Conservation (phyloP, 2,797 vertebrate genomes). For the Sebastes kiyomatsui region DNA sequence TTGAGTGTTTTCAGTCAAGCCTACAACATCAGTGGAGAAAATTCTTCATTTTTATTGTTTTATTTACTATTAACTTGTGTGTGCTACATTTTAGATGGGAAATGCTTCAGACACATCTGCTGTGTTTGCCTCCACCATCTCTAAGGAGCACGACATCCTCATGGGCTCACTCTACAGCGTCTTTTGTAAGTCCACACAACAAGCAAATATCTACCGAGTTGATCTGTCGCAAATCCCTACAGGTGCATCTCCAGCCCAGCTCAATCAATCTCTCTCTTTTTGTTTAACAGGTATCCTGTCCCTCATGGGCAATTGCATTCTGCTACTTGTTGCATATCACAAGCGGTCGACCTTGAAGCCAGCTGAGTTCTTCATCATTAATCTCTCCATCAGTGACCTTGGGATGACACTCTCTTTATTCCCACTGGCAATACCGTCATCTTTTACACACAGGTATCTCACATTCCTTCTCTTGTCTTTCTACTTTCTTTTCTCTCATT, state of each 20-base stretch:
- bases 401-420: constrained; percentile 88
- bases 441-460: constrained; percentile 87
- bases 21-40: neutral
- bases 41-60: neutral
- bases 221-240: neutral
- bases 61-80: neutral
- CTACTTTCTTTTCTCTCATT: neutral
- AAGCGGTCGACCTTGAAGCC: constrained; percentile 89
- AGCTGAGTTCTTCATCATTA: constrained; percentile 90
- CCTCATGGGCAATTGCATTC: constrained; percentile 83
- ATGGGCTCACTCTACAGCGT: constrained; percentile 85
- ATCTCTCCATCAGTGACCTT: constrained; percentile 89
- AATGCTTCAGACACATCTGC: constrained; percentile 80
- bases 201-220: neutral
- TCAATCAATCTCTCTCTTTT: neutral
- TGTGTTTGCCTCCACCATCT: constrained; percentile 83
- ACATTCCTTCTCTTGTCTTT: neutral
- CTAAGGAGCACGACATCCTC: constrained; percentile 84
- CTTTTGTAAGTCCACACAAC: constrained; percentile 82
- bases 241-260: neutral
- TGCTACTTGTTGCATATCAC: constrained; percentile 87
- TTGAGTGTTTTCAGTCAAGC: neutral
- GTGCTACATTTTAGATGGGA: constrained; percentile 82
- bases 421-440: constrained; percentile 87
- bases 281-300: constrained; percentile 79